Conservation (phyloP, 1,140 invertebrate species). For the Caenorhabditis inopinata region DNA sequence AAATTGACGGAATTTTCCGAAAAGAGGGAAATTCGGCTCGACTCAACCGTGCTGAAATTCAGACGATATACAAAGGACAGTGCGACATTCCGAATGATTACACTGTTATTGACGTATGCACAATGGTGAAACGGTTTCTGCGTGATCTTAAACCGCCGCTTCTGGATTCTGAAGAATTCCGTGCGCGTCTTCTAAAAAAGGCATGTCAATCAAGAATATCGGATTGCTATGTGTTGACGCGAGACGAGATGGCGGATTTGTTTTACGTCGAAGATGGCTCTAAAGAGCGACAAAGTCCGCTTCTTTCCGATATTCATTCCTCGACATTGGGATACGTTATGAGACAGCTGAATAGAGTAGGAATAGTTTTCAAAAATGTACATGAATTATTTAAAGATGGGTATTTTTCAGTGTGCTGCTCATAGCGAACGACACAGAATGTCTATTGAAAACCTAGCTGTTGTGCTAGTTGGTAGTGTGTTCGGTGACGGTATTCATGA, state of each 20-base stretch:
- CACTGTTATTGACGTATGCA: conserved; percentile 35
- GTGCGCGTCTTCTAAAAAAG: conserved; percentile 10
- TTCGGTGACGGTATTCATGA: not conserved
- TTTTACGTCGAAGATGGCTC: not conserved
- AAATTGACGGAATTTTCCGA: conserved; percentile 29
- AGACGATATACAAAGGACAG: not conserved
- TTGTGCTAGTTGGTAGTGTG: not conserved
- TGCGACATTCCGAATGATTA: not conserved
- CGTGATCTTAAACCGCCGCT: conserved; percentile 31
- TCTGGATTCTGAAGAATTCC: not conserved
- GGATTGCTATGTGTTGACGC: not conserved
- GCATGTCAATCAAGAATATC: not conserved
- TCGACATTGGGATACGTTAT: conserved; percentile 5
- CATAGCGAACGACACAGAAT: not conserved
- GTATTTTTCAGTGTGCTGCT: not conserved
- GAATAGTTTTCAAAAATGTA: not conserved
- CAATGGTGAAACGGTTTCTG: conserved; percentile 34
- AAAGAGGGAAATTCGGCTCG: conserved; percentile 21
- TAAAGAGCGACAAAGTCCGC: not conserved
- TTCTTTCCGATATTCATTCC: not conserved
- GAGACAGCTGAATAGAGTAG: not conserved
- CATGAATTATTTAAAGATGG: not conserved
- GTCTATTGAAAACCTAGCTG: not conserved
- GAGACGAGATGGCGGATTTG: conserved; percentile 6
- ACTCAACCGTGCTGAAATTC: not conserved